Evolutionary conservation across 2,888 invertebrate genomes (phyloP).

Genomic region (Oxycera nigricornis): DNA sequence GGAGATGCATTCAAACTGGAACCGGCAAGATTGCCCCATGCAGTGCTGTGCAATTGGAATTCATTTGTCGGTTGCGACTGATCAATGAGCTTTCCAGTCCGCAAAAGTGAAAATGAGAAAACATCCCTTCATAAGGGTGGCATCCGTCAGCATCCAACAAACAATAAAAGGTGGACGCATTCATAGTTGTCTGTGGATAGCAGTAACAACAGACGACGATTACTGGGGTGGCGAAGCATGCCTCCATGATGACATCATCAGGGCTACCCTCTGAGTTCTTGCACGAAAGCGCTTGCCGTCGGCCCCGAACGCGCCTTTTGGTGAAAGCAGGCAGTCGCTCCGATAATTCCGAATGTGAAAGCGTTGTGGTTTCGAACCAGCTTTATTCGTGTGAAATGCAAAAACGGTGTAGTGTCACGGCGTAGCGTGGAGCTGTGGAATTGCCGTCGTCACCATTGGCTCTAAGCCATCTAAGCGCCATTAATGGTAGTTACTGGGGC

Average conservation of each 20-base stretch:
- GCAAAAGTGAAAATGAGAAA: background rate
- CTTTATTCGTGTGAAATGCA: background rate
- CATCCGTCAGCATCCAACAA: too few relatives aligned
- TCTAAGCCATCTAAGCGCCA: background rate
- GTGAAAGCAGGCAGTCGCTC: too few relatives aligned
- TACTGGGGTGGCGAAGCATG: too few relatives aligned
- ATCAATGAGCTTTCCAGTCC: too few relatives aligned
- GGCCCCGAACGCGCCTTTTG: too few relatives aligned
- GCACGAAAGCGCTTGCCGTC: too few relatives aligned
- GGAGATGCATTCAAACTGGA: too few relatives aligned
- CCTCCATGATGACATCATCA: too few relatives aligned
- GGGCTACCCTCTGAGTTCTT: too few relatives aligned
- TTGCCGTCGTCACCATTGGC: background rate
- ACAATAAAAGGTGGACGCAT: background rate
- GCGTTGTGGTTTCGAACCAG: background rate
- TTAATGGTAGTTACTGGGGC: background rate
- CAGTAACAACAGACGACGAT: background rate
- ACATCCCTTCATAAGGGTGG: background rate
- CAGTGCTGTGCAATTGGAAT: too few relatives aligned
- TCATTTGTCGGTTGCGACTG: too few relatives aligned
- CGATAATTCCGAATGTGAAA: background rate
- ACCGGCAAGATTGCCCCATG: too few relatives aligned
- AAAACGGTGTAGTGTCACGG: background rate
- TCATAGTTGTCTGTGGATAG: background rate
- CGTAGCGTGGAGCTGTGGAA: background rate